Base-by-base conservation (phyloP, 2,797 vertebrate species). In the Ispidina picta region DNA sequence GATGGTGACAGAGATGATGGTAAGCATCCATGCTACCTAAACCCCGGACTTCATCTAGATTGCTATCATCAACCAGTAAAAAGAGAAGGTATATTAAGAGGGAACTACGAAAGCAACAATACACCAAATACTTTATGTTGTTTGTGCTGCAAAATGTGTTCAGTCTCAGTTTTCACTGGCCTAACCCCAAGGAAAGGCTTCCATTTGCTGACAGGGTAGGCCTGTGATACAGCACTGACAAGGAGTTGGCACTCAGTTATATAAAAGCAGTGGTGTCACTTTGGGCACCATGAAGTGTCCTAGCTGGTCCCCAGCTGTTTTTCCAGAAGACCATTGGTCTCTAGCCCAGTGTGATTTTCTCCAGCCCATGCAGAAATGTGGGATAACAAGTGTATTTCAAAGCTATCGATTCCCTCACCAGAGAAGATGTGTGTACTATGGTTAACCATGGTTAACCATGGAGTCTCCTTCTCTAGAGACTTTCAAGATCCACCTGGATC, bases 341-440 rank as follows among this genome's bases (percentile, higher is more conserved):
- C 75, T 26, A 59, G 29, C 26, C 12, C 56, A 70, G 17, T 60
- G 41, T 35, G 69, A 1, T 43, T 16, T 70, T 44, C 35, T 51
- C 23, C 83, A 88, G 28, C 21, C 37, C 10, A 1, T 29, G 7
- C 26, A 75, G 55, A 91, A 39, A 51, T 43, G 4, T 58, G 16
- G 17, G 54, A 44, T 64, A 37, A 4, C 3, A 14, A 10, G 10
- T 1, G 2, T 28, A 46, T 60, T 78, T 74, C 76, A 73, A 15
- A 68, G 41, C 9, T 49, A 54, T 28, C 2, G 2, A 69, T 51
- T 49, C 26, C 62, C 49, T 86, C 44, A 12, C 19, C 12, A 6
- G n/a, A 41, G 18, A 83, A 88, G 58, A 39, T 0, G 0, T n/a
- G 11, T 22, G 10, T 10, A 9, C 21, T 62, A 2, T 58, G 54